A percentile compares a stretch with the other conserved stretches of the same genome.
Evolutionary conservation across 1,140 invertebrate genomes (phyloP).

Genomic region (Manduca sexta): DNA sequence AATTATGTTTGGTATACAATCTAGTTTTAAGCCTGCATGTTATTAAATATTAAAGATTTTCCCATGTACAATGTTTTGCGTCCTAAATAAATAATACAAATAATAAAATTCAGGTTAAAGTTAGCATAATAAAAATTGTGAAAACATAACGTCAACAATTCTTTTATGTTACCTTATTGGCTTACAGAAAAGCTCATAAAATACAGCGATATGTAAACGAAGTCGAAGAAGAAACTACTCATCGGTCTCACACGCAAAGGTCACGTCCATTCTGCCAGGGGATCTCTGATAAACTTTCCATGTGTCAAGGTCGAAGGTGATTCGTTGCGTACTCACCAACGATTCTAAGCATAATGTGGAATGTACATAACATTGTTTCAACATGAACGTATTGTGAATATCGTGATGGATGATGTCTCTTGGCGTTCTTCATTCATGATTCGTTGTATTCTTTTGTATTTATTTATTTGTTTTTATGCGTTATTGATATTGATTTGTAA

Average conservation of each 20-base stretch:
- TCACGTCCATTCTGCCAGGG: not conserved
- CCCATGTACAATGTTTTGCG: too few relatives aligned
- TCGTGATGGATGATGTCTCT: not conserved
- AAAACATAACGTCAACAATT: too few relatives aligned
- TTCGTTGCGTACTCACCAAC: not conserved
- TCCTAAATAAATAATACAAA: too few relatives aligned
- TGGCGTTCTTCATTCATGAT: not conserved
- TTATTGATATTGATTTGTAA: too few relatives aligned
- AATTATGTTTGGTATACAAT: too few relatives aligned
- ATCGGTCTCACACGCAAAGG: not conserved
- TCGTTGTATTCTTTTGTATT: not conserved
- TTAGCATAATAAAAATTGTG: too few relatives aligned
- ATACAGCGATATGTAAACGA: not conserved
- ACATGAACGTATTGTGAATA: slow-evolving; percentile 3
- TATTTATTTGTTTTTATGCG: not conserved
- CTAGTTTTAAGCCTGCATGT: too few relatives aligned
- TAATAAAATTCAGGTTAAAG: too few relatives aligned
- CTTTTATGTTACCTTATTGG: too few relatives aligned
- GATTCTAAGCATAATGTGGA: not conserved
- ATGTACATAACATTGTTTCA: slow-evolving; percentile 2
- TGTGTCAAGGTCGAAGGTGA: slow-evolving; percentile 10
- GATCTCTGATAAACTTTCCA: slow-evolving; percentile 11
- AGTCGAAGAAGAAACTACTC: not conserved
- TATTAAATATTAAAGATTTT: too few relatives aligned
- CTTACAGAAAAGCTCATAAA: not conserved